Evolutionary conservation across 2,113 vertebrate genomes (phyloP), one percentile per base, ranked within the genome.

Genomic region (Phocoena sinus): DNA sequence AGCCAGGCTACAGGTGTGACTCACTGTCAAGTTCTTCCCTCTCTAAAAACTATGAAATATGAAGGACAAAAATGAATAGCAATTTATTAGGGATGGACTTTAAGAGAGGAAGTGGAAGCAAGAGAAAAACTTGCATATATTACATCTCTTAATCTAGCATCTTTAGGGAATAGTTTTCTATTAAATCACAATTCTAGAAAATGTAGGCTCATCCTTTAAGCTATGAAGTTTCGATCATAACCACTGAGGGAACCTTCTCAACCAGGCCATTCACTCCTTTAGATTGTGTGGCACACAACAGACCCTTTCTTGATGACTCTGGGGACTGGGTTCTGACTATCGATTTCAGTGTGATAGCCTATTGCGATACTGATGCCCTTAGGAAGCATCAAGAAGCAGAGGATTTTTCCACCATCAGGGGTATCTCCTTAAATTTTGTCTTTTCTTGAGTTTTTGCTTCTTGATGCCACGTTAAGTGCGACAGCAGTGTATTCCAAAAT

Each of bases 161-260:
- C 90, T 77, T 81, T 31, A 89, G 88, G 84, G 63, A 80, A 95
- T 50, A 31, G 14, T 80, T 73, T 58, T 41, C 65, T 86, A 12
- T 88, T 76, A 86, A 86, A 95, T 81, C 89, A 47, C 89, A 93
- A 63, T 85, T 96, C 47, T 38, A 88, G 58, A 74, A 58, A 63
- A 90, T 1, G 15, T 53, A 86, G 31, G 83, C 70, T 65, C 65
- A 88, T 56, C 31, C 23, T 50, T 60, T 63, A 58, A 68, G 70
- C 36, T 71, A 12, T 84, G 3, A 89, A 86, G 20, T 28, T 53
- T 36, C 33, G 63, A 31, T 53, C 71, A 31, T 31, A 89, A 76
- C 26, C 58, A 65, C 31, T 5, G 28, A 70, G 31, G 38, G 25
- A 70, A 63, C 5, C 5, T 91, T 65, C 60, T 74, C 12, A 62